Conservation (phyloP, 2,888 invertebrate genomes). For the Pimpla rufipes region DNA sequence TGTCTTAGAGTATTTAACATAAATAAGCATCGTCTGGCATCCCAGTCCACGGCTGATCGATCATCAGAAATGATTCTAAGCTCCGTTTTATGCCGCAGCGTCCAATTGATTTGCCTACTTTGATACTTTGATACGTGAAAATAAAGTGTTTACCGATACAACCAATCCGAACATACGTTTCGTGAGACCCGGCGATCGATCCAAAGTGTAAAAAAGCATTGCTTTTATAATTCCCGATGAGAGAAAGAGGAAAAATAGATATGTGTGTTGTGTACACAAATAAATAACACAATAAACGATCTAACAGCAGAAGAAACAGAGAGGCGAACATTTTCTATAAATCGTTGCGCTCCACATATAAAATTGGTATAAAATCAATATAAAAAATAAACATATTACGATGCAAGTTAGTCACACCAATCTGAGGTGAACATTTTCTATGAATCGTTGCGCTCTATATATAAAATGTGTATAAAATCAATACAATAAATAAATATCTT, state of each 20-base stretch:
- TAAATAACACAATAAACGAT: not conserved
- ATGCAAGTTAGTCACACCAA: no score
- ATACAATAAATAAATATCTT: not conserved
- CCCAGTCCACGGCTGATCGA: constrained; percentile 4
- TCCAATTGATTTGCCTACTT: constrained; percentile 17
- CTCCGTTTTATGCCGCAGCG: constrained; percentile 1
- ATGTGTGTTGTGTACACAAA: not conserved
- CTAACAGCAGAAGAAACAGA: not conserved
- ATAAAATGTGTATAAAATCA: not conserved
- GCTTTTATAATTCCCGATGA: not conserved
- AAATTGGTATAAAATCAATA: not conserved
- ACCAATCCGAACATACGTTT: not conserved
- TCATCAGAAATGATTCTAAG: constrained; percentile 4
- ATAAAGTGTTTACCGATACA: constrained; percentile 37
- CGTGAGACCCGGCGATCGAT: not conserved
- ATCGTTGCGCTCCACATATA: not conserved
- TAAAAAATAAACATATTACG: constrained; percentile 1
- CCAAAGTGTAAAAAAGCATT: constrained; percentile 13
- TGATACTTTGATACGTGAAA: constrained; percentile 38
- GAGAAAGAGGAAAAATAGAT: not conserved
- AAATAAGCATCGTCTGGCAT: not conserved
- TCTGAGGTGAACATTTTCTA: not conserved
- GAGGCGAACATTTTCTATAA: not conserved
- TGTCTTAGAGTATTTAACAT: constrained; percentile 14
- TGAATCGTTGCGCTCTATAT: not conserved